Evolutionary conservation across 2,797 vertebrate genomes (phyloP), one percentile per base, ranked within the genome.

Genomic region (Chanos chanos): DNA sequence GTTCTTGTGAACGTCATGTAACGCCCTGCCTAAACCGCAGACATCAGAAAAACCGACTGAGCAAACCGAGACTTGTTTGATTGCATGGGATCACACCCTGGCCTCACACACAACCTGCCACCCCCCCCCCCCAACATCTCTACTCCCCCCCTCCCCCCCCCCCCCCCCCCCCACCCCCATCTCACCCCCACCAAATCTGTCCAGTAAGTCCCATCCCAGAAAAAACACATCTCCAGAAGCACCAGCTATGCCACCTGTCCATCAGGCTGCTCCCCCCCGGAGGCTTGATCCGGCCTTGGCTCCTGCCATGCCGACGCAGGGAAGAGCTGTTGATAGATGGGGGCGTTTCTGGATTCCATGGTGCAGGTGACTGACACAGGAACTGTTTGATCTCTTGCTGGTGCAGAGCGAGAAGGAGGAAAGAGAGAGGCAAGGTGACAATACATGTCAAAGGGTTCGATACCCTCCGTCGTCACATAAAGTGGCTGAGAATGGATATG

Each of bases 1-100:
- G 61, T 77, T 74, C 70, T 72, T 8, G 77, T 74, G 79, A 76
- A 71, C 55, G 73, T 64, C 75, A 76, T 81, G 85, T 82, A 88
- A 90, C 89, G 86, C 89, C 90, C 88, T 87, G 87, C 89, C 89
- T 89, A 79, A 87, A 85, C 86, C 87, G 70, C 86, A 90, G 88
- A 90, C 86, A 87, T 91, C 87, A 89, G 77, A 88, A 80, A 81
- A 70, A 68, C 40, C 66, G 64, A 70, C 72, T 13, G 71, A 84
- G 89, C 83, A 86, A 80, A 87, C 81, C 15, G 83, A 80, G 85
- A 92, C 92, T 90, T 89, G 92, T 89, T 66, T 68, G 76, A 71
- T 87, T 87, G 84, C 62, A 70, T 81, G 83, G 81, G 63, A 56
- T 63, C 81, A 66, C 81, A 78, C 33, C 74, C 67, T 64, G 54